These are phyloP conservation scores for Gymnoscopelus braueri DNA, from an alignment of 2,797 vertebrate species.

Conservation along the genomic window DNA sequence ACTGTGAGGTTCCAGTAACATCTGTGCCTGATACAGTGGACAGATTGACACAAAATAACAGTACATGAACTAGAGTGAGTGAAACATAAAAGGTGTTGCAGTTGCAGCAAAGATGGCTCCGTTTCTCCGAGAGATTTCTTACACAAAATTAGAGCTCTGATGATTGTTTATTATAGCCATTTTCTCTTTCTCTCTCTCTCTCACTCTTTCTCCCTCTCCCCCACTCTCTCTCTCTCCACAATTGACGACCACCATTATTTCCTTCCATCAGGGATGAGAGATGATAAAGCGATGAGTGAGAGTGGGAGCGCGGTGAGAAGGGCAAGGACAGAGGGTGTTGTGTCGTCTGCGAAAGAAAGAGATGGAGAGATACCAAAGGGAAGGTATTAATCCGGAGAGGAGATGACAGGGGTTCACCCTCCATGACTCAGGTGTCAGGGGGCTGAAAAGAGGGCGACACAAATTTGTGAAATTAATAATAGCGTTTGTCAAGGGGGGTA, in stretches of 20 bases:
- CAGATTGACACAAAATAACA: conserved; percentile 1
- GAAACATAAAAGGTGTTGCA: neutral
- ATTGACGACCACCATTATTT: conserved; percentile 39
- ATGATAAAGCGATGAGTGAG: conserved; percentile 35
- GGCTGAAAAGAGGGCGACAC: conserved; percentile 78
- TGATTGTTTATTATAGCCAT: conserved; percentile 55
- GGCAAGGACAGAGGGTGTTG: conserved; percentile 35
- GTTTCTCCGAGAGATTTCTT: conserved; percentile 35
- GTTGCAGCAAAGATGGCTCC: neutral
- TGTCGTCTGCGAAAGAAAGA: conserved; percentile 28
- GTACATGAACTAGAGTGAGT: neutral
- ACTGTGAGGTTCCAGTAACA: neutral
- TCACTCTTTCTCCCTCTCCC: too few relatives aligned
- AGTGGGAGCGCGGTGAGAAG: neutral
- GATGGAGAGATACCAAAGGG: conserved; percentile 53
- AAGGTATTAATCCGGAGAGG: conserved; percentile 70
- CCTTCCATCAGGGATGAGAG: conserved; percentile 36
- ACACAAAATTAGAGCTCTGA: conserved; percentile 40
- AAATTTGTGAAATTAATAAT: conserved; percentile 83
- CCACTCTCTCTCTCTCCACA: neutral
- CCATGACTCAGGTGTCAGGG: conserved; percentile 76
- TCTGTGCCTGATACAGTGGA: neutral
- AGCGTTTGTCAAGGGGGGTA: conserved; percentile 73
- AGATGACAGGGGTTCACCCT: conserved; percentile 78
- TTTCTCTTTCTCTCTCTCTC: conserved; percentile 10